phyloP scores from a whole-genome alignment of 1,140 invertebrate genomes.

The Tetranychus cinnabarinus region DNA sequence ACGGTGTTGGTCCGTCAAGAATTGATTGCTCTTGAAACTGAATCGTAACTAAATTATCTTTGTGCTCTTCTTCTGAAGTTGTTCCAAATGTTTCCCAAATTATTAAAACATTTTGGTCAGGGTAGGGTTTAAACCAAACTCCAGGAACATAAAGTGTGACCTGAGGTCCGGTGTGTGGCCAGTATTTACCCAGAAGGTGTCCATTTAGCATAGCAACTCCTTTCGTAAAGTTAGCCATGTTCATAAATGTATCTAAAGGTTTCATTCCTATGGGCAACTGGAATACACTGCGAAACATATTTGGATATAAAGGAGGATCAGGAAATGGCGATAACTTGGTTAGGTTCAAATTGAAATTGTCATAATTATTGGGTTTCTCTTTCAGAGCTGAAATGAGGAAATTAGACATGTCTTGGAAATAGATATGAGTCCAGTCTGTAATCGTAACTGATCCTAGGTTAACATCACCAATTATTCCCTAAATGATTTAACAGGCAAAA shows the following conservation, averaged over 20 bases:
- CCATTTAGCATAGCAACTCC: constrained; percentile 45
- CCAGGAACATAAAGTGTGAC: constrained; percentile 44
- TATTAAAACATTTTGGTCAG: neutral
- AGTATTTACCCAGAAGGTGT: constrained; percentile 47
- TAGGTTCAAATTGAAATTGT: neutral
- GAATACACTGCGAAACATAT: neutral
- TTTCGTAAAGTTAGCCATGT: constrained; percentile 39
- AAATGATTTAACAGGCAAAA: no score
- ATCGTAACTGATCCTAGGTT: neutral
- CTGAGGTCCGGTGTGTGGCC: constrained; percentile 47
- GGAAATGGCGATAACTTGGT: neutral
- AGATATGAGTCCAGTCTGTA: neutral
- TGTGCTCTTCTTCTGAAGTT: no score
- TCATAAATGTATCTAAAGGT: constrained; percentile 36
- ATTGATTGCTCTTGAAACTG: no score
- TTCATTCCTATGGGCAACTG: no score
- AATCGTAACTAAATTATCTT: no score
- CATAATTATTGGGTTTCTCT: neutral
- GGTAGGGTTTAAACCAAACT: constrained; percentile 20
- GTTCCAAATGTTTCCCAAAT: neutral
- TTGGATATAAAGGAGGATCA: neutral
- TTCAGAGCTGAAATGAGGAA: neutral
- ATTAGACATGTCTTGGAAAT: neutral
- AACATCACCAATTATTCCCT: neutral
- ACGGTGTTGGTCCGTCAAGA: no score